Evolutionary conservation across 2,797 vertebrate genomes (phyloP).

Genomic region (Crax fasciolata): DNA sequence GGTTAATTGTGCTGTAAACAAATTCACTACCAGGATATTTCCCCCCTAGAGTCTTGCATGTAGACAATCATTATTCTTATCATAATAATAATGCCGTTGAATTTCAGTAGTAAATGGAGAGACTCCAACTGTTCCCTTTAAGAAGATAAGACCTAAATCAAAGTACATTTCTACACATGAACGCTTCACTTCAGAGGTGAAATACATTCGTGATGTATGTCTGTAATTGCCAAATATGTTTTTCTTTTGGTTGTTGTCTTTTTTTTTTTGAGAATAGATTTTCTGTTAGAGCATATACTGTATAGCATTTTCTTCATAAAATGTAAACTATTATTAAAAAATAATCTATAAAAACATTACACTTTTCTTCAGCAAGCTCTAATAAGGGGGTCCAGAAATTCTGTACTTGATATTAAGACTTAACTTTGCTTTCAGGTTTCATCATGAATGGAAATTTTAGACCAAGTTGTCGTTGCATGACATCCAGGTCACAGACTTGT

Average conservation of each 20-base stretch:
- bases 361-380: neutral
- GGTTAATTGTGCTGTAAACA: slow-evolving; percentile 72
- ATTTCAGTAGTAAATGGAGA: slow-evolving; percentile 23
- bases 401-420: neutral
- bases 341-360: neutral
- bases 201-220: neutral
- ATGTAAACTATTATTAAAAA: neutral
- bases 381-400: neutral
- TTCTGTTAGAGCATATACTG: neutral
- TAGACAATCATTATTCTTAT: slow-evolving; percentile 30
- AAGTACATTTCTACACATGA: slow-evolving; percentile 16
- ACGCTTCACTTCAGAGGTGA: neutral
- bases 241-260: neutral
- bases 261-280: neutral
- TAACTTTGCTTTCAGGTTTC: neutral
- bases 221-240: slow-evolving; percentile 19
- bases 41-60: neutral
- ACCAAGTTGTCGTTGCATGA: neutral
- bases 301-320: neutral
- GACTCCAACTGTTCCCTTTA: neutral
- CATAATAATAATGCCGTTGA: neutral
- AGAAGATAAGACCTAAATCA: slow-evolving; percentile 32
- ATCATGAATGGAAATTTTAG: neutral
- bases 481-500: neutral
- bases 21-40: slow-evolving; percentile 36